phyloP scores from a whole-genome alignment of 2,888 invertebrate species.

The Drosophila macrospina region DNA sequence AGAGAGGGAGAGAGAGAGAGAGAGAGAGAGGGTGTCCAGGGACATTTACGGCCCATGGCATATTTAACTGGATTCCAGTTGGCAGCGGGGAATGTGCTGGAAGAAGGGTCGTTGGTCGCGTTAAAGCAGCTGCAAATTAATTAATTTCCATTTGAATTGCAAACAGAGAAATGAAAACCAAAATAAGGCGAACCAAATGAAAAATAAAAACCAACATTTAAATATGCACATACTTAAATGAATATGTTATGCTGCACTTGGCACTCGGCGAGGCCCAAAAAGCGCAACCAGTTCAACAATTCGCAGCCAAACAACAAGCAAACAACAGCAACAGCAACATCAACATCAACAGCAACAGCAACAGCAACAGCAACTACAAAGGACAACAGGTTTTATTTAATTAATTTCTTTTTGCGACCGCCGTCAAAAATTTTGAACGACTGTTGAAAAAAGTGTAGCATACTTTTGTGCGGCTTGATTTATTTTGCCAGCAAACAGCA shows the following conservation, averaged over 20 bases:
- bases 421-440: constrained; percentile 45
- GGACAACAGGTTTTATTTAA: constrained; percentile 56
- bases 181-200: constrained; percentile 29
- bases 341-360: constrained; percentile 13
- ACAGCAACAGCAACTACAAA: constrained; percentile 26
- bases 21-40: neutral
- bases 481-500: constrained; percentile 52
- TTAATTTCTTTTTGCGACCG: constrained; percentile 50
- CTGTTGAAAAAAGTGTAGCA: constrained; percentile 52
- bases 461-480: constrained; percentile 66
- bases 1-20: no score
- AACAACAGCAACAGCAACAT: constrained; percentile 6
- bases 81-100: neutral
- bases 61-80: constrained; percentile 17
- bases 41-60: constrained; percentile 22
- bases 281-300: constrained; percentile 35
- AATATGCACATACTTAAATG: constrained; percentile 50
- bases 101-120: constrained; percentile 2
- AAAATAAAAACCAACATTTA: constrained; percentile 24
- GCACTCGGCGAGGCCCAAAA: constrained; percentile 31
- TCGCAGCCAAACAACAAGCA: constrained; percentile 15
- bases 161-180: constrained; percentile 39
- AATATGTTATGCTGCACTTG: constrained; percentile 47
- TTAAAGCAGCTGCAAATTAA: constrained; percentile 61
- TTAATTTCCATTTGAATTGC: constrained; percentile 72